These are phyloP conservation scores for Arge pagana DNA, from an alignment of 2,888 invertebrate genomes.

Conservation along the genomic window DNA sequence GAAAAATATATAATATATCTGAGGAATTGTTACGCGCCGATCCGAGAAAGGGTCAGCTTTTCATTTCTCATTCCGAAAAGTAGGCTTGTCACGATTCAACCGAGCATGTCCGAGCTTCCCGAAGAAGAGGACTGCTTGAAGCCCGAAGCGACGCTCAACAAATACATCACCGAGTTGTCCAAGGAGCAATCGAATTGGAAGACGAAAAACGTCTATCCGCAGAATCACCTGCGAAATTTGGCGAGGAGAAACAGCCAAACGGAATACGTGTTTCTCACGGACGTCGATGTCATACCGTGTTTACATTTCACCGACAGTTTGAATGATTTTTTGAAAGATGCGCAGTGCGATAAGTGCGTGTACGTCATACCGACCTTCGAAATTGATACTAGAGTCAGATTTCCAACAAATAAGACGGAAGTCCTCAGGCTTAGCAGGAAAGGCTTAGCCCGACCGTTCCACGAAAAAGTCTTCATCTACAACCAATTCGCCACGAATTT, in stretches of 20 bases:
- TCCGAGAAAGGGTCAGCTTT: constrained; percentile 75
- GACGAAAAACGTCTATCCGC: constrained; percentile 79
- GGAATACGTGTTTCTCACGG: constrained; percentile 80
- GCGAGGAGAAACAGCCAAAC: constrained; percentile 85
- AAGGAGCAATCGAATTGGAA: constrained; percentile 74
- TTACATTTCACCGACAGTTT: constrained; percentile 72
- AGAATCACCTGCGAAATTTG: constrained; percentile 86
- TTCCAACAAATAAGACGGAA: constrained; percentile 81
- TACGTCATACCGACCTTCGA: constrained; percentile 92
- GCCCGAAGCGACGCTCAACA: constrained; percentile 68
- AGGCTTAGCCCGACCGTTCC: constrained; percentile 85
- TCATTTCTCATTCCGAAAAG: constrained; percentile 75
- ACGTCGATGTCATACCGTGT: constrained; percentile 87
- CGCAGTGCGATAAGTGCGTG: constrained; percentile 73
- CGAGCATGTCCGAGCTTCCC: constrained; percentile 41
- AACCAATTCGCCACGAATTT: constrained; percentile 93
- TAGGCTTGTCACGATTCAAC: constrained; percentile 56
- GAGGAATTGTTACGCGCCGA: constrained; percentile 72
- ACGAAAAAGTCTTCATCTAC: constrained; percentile 88
- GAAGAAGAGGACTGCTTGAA: constrained; percentile 67
- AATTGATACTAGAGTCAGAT: constrained; percentile 76
- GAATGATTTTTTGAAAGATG: constrained; percentile 68
- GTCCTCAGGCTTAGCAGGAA: constrained; percentile 76
- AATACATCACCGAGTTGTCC: constrained; percentile 65
- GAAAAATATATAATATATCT: constrained; percentile 78